Conservation (phyloP, 2,888 invertebrate genomes). For the Rhamphomyia laevipes region DNA sequence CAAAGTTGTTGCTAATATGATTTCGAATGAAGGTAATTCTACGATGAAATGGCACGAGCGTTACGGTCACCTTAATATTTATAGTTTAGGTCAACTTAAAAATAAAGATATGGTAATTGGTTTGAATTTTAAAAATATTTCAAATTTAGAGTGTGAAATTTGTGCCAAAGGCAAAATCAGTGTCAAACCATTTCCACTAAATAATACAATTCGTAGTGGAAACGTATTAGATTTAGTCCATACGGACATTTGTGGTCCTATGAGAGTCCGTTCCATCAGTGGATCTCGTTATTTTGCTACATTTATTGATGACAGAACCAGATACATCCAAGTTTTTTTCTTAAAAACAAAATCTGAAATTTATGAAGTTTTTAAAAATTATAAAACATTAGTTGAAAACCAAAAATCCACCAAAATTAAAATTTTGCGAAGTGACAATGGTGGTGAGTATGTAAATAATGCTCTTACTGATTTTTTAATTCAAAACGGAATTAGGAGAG, state of each 20-base stretch:
- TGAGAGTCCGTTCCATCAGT: conserved; percentile 7
- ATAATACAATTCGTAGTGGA: not conserved
- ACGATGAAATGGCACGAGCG: too few relatives aligned
- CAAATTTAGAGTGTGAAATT: too few relatives aligned
- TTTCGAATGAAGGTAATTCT: too few relatives aligned
- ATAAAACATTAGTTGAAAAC: conserved; percentile 4
- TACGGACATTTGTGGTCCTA: conserved; percentile 13
- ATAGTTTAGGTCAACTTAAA: too few relatives aligned
- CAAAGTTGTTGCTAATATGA: too few relatives aligned
- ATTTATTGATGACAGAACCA: conserved; percentile 12
- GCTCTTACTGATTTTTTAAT: conserved; percentile 11
- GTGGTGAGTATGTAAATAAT: conserved; percentile 8
- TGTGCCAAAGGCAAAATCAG: too few relatives aligned
- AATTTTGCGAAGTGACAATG: conserved; percentile 12
- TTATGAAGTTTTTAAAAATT: not conserved
- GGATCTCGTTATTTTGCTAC: conserved; percentile 11
- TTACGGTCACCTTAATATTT: too few relatives aligned
- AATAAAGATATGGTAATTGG: too few relatives aligned
- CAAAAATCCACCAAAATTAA: conserved; percentile 5
- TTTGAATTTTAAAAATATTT: too few relatives aligned
- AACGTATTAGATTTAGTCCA: conserved; percentile 10
- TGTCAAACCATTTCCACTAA: too few relatives aligned
- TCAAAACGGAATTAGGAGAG: conserved; percentile 11
- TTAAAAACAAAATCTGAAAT: conserved; percentile 8
- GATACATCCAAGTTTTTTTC: conserved; percentile 10